Conservation (phyloP, 2,797 vertebrate genomes). For the Peromyscus nudipes region DNA sequence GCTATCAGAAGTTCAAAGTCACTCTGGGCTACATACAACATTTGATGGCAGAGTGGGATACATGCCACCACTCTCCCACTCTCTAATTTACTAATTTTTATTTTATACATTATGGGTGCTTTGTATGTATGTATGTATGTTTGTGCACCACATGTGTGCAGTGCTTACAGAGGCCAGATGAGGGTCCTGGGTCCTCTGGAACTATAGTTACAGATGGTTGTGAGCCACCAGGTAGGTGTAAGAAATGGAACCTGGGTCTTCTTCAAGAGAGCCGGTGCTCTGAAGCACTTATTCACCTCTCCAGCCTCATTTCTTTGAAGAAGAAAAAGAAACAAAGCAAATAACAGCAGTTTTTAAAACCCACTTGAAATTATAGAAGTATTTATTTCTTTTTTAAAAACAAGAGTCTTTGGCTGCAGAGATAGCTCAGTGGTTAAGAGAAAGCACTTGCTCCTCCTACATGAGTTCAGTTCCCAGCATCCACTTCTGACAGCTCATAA, state of each 20-base stretch:
- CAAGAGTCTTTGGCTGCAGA: not conserved
- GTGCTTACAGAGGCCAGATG: not conserved
- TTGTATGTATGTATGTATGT: not conserved
- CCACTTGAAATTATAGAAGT: not conserved
- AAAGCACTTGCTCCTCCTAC: not conserved
- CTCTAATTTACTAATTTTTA: not conserved
- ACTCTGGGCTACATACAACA: not conserved
- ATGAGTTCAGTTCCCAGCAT: not conserved
- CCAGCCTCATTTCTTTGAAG: not conserved
- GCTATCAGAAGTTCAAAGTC: too few relatives aligned
- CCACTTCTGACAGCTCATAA: not conserved
- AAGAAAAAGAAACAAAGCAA: not conserved
- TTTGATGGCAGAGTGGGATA: not conserved
- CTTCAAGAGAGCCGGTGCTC: not conserved
- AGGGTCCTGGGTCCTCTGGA: too few relatives aligned
- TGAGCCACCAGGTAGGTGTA: not conserved
- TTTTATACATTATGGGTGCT: not conserved
- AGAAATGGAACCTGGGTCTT: not conserved
- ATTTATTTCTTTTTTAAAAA: not conserved
- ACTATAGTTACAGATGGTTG: not conserved
- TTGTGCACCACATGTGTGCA: not conserved
- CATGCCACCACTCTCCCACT: too few relatives aligned
- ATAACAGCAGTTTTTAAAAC: not conserved
- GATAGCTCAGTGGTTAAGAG: not conserved
- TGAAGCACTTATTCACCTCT: too few relatives aligned